Evolutionary conservation across 92 coral and sea anemone genomes (phyloP), one percentile per base, ranked within the genome.

Genomic region (Epizoanthus stellaris): DNA sequence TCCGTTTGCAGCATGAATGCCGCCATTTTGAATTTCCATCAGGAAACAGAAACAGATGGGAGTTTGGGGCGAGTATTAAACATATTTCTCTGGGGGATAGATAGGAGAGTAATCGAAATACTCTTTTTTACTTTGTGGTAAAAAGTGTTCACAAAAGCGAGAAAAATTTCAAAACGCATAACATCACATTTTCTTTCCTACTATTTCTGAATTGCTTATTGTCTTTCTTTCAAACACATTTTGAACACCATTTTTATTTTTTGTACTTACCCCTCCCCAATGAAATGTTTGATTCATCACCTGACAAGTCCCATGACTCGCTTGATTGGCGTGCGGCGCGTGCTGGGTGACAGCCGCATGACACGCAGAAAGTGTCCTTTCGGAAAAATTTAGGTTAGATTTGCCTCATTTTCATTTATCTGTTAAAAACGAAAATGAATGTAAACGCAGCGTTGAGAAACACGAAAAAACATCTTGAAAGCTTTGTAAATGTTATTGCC

Each of bases 401-500:
- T 16, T 67, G 36, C 15, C 16, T 25, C 19, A 23, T 20, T 19
- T 6, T 14, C 19, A 53, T 38, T 34, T 21, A 12, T 68, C 19
- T 34, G 0, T 4, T n/a, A n/a, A n/a, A n/a, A 15, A 25, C n/a
- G 15, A 82, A 60, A 83, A 87, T 82, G 90, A 73, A 36, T 84
- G 15, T 75, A 20, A 60, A 64, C 11, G 40, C 66, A 39, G 60
- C 86, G 15, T 82, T 77, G 40, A 60, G 25, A 47, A 89, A 54
- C 70, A 61, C 84, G 67, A 90, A 82, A 77, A 80, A 54, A 43
- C 85, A 86, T 7, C n/a, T 77, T 11, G 90, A 65, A 63, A 68
- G 90, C 45, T 83, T 86, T 67, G 57, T 90, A 5, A 90, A 90
- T 42, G 90, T 90, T 67, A 69, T 90, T 36, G 93, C 93, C 45